Percentiles rank a stretch among this genome's conserved stretches.
Conservation (phyloP, 2,113 vertebrate species). For the Stomatorhinus ivindoensis region DNA sequence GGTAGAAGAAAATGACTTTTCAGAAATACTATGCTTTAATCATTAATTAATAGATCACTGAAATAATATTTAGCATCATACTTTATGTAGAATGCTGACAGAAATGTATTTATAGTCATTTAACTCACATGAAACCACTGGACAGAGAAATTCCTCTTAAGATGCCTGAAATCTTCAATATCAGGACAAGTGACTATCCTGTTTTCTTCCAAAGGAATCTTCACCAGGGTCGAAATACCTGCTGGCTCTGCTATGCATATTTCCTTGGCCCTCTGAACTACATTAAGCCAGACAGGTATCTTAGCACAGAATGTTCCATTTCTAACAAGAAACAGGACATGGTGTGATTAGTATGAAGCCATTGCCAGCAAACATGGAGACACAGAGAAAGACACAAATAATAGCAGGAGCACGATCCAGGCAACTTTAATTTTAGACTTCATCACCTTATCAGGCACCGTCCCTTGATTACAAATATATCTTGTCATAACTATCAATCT, state of each 20-base stretch:
- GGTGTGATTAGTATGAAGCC: not conserved
- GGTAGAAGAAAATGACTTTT: not conserved
- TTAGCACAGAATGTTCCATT: slow-evolving; percentile 78
- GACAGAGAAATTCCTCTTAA: slow-evolving; percentile 50
- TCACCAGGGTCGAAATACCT: slow-evolving; percentile 17
- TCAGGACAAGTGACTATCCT: slow-evolving; percentile 67
- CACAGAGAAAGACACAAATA: not conserved
- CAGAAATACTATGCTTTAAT: not conserved
- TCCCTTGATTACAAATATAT: not conserved
- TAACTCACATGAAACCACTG: slow-evolving; percentile 70
- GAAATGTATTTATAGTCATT: not conserved
- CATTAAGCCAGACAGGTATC: slow-evolving; percentile 71
- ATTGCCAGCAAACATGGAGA: not conserved
- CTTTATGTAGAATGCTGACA: not conserved
- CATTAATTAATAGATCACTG: not conserved
- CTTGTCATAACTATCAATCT: not conserved
- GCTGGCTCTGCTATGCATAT: slow-evolving; percentile 41
- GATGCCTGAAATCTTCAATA: slow-evolving; percentile 62
- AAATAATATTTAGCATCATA: not conserved
- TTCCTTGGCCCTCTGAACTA: slow-evolving; percentile 49
- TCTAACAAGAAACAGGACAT: slow-evolving; percentile 46
- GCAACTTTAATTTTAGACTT: not conserved
- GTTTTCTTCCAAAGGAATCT: slow-evolving; percentile 52
- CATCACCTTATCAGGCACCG: not conserved
- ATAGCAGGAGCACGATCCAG: not conserved